Evolutionary conservation across 2,113 vertebrate genomes (phyloP).

Genomic region (Rissa tridactyla): DNA sequence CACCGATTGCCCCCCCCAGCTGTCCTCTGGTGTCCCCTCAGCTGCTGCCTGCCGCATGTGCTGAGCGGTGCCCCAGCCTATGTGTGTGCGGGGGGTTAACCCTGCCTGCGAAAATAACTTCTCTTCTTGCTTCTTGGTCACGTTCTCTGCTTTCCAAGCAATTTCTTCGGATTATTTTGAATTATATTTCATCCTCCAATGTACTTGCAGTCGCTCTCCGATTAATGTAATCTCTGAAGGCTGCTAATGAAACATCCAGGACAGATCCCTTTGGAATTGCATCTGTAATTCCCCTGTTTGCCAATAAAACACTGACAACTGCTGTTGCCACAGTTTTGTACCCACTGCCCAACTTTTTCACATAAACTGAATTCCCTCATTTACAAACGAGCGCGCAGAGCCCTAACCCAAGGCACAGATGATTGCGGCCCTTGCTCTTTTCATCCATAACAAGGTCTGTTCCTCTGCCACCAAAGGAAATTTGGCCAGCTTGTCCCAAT

Average conservation of each 20-base stretch:
- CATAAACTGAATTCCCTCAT: neutral
- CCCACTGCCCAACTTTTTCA: neutral
- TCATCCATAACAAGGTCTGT: neutral
- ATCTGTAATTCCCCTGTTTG: neutral
- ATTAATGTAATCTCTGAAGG: neutral
- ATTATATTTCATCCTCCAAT: neutral
- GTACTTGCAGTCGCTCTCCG: neutral
- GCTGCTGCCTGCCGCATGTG: neutral
- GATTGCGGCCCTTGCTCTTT: rapidly evolving
- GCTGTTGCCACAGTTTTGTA: neutral
- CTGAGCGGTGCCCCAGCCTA: neutral
- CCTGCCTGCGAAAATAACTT: neutral
- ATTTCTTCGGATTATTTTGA: neutral
- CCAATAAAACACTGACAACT: neutral
- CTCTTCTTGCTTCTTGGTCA: neutral
- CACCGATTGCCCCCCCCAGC: neutral
- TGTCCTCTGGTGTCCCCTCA: neutral
- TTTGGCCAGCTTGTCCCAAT: neutral
- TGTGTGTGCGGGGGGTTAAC: too few species aligned
- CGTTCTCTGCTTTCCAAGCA: neutral
- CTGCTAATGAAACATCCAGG: neutral
- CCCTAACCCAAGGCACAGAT: neutral
- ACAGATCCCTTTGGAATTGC: neutral
- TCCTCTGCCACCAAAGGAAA: neutral
- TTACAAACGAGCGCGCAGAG: rapidly evolving